phyloP scores from a whole-genome alignment of 2,113 vertebrate genomes.

The Forbesichthys agassizii region DNA sequence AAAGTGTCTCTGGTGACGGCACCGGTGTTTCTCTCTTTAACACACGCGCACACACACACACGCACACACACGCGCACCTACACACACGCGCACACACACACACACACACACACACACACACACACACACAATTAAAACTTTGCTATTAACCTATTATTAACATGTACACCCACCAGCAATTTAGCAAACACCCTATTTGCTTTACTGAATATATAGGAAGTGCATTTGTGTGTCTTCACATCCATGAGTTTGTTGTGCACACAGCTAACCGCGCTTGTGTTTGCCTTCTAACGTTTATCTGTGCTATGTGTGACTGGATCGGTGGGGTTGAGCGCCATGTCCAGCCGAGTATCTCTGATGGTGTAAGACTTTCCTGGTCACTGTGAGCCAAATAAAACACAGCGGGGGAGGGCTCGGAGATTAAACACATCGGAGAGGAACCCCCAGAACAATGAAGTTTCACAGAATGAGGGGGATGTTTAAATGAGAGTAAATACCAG shows the following conservation, averaged over 20 bases:
- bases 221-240: slow-evolving; percentile 9
- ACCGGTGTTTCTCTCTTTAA: no score
- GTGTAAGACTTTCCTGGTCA: slow-evolving; percentile 67
- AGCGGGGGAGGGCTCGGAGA: slow-evolving; percentile 23
- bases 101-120: no score
- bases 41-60: neutral
- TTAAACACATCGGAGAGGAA: slow-evolving; percentile 48
- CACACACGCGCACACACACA: slow-evolving; percentile 13
- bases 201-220: slow-evolving; percentile 27
- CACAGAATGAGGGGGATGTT: slow-evolving; percentile 15
- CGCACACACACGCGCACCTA: slow-evolving; percentile 6
- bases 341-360: slow-evolving; percentile 53
- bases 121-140: slow-evolving; percentile 47
- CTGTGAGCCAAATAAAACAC: slow-evolving; percentile 60
- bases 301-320: slow-evolving; percentile 51
- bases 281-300: slow-evolving; percentile 66
- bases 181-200: slow-evolving; percentile 37
- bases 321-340: slow-evolving; percentile 50
- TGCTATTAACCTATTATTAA: slow-evolving; percentile 41
- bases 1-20: no score
- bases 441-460: slow-evolving; percentile 45
- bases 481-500: slow-evolving; percentile 18
- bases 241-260: slow-evolving; percentile 21
- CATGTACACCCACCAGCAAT: slow-evolving; percentile 29
- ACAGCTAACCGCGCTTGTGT: slow-evolving; percentile 47